These are phyloP conservation scores for Mus pahari DNA, from an alignment of 2,113 vertebrate species.

Conservation along the genomic window DNA sequence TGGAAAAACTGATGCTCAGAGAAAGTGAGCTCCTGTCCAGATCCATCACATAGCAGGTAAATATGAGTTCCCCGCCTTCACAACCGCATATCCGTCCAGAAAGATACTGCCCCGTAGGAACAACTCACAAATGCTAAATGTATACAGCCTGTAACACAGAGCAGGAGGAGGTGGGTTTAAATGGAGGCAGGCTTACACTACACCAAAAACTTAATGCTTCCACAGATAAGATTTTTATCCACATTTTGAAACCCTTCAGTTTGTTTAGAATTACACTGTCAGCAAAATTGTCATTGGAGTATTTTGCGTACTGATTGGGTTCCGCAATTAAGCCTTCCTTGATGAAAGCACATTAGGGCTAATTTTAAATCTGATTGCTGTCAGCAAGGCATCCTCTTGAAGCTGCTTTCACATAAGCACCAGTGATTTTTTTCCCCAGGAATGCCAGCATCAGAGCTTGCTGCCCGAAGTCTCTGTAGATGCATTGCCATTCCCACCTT, in stretches of 20 bases:
- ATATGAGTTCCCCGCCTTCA: too few species aligned
- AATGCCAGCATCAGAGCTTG: not conserved
- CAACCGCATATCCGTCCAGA: not conserved
- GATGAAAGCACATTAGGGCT: constrained; percentile 77
- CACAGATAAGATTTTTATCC: not conserved
- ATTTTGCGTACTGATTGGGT: constrained; percentile 81
- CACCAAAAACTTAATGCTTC: not conserved
- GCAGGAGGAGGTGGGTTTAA: not conserved
- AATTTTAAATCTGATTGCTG: constrained; percentile 83
- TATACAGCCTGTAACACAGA: not conserved
- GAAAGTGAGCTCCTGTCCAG: not conserved
- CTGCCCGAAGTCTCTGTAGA: not conserved
- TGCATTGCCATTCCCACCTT: not conserved
- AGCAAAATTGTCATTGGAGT: constrained; percentile 71
- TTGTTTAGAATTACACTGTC: constrained; percentile 79
- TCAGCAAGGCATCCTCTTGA: constrained; percentile 71
- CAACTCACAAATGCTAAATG: not conserved
- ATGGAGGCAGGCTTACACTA: not conserved
- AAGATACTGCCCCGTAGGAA: not conserved
- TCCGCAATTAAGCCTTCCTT: constrained; percentile 79
- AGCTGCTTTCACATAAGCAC: constrained; percentile 70
- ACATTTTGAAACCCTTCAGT: constrained; percentile 42
- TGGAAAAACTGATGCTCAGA: not conserved
- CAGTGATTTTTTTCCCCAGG: constrained; percentile 63
- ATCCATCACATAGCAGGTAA: not conserved